Evolutionary conservation across 2,888 invertebrate species (phyloP).

Genomic region (Drosophila eohydei): DNA sequence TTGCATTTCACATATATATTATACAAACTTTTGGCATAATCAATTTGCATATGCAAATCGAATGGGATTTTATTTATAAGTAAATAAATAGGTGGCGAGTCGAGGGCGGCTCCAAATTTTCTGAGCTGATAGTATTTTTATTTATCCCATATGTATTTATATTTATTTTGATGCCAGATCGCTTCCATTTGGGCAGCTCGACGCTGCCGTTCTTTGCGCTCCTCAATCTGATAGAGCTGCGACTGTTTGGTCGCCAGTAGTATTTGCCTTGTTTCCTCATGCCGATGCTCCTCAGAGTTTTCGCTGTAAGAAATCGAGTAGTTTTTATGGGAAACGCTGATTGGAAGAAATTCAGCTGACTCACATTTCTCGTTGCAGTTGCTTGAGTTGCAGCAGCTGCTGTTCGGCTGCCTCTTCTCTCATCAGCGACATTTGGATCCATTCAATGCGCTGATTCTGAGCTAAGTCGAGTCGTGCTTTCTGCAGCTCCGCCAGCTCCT

Average conservation of each 20-base stretch:
- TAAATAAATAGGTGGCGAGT: not conserved
- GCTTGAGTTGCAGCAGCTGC: constrained; percentile 51
- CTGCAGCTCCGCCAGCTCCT: constrained; percentile 36
- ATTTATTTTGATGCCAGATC: constrained; percentile 35
- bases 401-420: constrained; percentile 40
- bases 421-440: constrained; percentile 60
- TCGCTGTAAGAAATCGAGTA: constrained; percentile 38
- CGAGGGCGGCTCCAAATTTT: not conserved
- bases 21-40: too few species aligned
- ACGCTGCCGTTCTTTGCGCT: constrained; percentile 38
- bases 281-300: constrained; percentile 62
- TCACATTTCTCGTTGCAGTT: constrained; percentile 65
- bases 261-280: constrained; percentile 60
- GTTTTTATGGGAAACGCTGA: not conserved
- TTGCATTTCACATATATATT: not conserved
- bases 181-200: constrained; percentile 47
- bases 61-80: not conserved
- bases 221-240: constrained; percentile 66
- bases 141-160: not conserved
- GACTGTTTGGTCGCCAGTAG: constrained; percentile 59
- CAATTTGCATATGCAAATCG: not conserved
- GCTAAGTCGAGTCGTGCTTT: constrained; percentile 32
- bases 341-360: not conserved
- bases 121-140: not conserved
- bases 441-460: constrained; percentile 54